These are phyloP conservation scores for Melierax canorus DNA, from an alignment of 2,113 vertebrate genomes.

Conservation along the genomic window DNA sequence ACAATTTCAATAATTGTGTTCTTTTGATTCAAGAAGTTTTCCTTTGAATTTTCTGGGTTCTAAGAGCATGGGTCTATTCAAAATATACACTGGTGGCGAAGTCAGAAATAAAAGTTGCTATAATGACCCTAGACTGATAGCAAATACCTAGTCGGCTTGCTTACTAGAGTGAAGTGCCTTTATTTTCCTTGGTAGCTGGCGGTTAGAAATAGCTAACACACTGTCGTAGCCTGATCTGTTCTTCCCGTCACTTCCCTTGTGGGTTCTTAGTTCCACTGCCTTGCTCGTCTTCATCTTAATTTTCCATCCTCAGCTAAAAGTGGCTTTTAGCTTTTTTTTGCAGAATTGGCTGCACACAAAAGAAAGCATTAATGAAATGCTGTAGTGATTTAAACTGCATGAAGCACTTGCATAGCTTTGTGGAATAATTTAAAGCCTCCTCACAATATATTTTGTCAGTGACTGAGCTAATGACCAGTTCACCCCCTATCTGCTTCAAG, in stretches of 20 bases:
- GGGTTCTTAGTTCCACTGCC: neutral
- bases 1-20: fast-evolving
- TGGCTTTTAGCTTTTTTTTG: neutral
- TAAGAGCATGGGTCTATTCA: neutral
- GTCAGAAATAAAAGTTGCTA: neutral
- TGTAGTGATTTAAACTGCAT: neutral
- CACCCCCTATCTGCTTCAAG: neutral
- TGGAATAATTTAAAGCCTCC: neutral
- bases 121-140: neutral
- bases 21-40: neutral
- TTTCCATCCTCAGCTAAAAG: neutral
- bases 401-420: neutral
- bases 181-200: neutral
- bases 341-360: neutral
- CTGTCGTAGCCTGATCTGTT: neutral
- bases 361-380: neutral
- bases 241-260: neutral
- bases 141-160: neutral
- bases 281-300: neutral
- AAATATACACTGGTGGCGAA: neutral
- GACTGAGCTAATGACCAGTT: neutral
- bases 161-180: neutral
- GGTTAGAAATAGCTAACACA: neutral
- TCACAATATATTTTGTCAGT: neutral
- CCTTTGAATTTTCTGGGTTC: neutral